phyloP scores from a whole-genome alignment of 2,888 invertebrate species.

The Cantharis lateralis region DNA sequence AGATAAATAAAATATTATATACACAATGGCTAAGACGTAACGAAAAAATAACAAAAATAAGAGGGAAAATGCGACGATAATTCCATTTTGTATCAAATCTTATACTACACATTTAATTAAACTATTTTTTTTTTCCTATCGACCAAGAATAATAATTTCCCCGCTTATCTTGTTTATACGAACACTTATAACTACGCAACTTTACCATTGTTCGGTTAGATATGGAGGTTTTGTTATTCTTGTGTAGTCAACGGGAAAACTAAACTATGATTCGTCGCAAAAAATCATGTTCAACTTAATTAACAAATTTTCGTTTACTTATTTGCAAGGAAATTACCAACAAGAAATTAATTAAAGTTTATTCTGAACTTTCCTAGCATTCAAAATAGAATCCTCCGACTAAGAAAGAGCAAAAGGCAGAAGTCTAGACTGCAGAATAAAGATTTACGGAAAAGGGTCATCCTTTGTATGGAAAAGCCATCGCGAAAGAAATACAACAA shows the following conservation, averaged over 20 bases:
- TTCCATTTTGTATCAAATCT: neutral
- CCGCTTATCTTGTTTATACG: neutral
- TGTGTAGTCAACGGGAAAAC: neutral
- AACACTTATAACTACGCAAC: neutral
- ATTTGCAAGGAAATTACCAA: neutral
- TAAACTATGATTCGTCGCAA: neutral
- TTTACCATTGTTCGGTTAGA: neutral
- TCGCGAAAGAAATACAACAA: neutral
- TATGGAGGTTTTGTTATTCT: neutral
- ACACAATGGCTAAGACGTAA: slow-evolving; percentile 12
- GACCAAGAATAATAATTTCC: neutral
- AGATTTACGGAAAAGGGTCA: neutral
- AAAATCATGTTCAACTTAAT: neutral
- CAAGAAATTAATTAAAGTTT: neutral
- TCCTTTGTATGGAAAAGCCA: neutral
- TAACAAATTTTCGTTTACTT: neutral
- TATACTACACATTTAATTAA: neutral
- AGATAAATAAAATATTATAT: slow-evolving; percentile 30
- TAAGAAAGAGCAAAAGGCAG: neutral
- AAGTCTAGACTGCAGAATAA: neutral
- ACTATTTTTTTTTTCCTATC: neutral
- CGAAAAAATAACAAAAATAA: neutral
- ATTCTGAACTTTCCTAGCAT: neutral
- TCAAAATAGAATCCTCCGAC: neutral
- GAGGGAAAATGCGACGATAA: neutral